These are phyloP conservation scores for Asteroscopus sphinx DNA, from an alignment of 2,888 invertebrate genomes.

Conservation along the genomic window DNA sequence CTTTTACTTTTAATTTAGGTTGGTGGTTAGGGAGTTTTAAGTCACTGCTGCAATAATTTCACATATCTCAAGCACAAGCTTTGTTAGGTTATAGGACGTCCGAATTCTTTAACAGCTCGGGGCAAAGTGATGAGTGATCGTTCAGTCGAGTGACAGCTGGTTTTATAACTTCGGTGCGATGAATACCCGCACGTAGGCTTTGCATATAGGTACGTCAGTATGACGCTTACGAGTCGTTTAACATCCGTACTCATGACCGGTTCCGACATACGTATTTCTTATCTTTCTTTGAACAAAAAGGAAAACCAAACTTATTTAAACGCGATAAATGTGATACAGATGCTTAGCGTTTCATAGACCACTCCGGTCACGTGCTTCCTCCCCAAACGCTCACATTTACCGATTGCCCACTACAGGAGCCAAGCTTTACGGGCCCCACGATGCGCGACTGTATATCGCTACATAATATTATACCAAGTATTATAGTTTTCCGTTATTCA, in stretches of 20 bases:
- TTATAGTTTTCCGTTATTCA: conserved; percentile 45
- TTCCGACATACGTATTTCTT: not conserved
- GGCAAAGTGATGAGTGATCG: too few species aligned
- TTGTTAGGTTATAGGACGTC: too few species aligned
- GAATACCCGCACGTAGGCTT: too few species aligned
- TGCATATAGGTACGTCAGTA: not conserved
- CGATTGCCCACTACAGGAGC: conserved; percentile 71
- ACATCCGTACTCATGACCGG: too few species aligned
- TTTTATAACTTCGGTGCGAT: too few species aligned
- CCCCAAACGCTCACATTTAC: conserved; percentile 64
- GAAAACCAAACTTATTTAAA: conserved; percentile 37
- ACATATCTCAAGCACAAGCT: too few species aligned
- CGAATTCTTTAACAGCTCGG: too few species aligned
- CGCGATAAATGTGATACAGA: conserved; percentile 54
- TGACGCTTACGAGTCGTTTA: too few species aligned
- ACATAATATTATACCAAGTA: conserved; percentile 53
- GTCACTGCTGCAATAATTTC: too few species aligned
- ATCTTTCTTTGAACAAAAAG: not conserved
- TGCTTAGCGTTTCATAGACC: conserved; percentile 49
- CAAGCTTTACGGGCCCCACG: conserved; percentile 69
- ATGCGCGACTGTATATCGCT: conserved; percentile 57
- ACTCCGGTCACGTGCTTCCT: conserved; percentile 63
- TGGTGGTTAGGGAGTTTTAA: too few species aligned
- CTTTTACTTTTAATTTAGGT: too few species aligned
- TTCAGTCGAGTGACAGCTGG: too few species aligned